These are phyloP conservation scores for Aselliscus stoliczkanus DNA, from an alignment of 2,797 vertebrate species.

Conservation along the genomic window DNA sequence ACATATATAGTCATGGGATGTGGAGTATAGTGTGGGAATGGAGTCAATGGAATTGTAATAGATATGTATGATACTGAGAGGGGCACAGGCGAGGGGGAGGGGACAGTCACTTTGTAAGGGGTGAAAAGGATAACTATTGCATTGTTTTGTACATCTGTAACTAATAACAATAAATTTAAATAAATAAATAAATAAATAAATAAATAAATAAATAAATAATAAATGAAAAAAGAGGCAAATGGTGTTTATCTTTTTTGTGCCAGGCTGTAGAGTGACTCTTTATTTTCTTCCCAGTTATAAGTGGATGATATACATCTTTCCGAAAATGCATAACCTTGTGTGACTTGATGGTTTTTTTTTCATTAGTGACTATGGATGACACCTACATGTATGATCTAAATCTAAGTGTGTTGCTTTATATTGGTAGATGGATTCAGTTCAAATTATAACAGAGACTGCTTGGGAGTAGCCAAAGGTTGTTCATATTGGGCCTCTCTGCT, in stretches of 20 bases:
- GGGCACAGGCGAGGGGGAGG: no score
- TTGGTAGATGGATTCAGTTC: not conserved
- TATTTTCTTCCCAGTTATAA: not conserved
- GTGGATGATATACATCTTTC: not conserved
- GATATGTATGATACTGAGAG: no score
- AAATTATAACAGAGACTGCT: not conserved
- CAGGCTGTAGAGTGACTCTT: not conserved
- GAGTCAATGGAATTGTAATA: no score
- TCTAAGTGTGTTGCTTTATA: not conserved
- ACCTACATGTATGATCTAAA: not conserved
- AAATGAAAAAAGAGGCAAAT: not conserved
- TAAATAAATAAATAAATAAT: no score
- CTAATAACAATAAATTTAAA: no score
- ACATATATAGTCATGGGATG: no score
- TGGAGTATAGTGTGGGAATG: no score
- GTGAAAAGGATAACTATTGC: no score
- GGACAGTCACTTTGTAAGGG: no score
- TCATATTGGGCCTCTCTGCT: not conserved
- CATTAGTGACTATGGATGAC: not conserved
- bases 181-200: no score
- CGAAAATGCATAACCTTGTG: not conserved
- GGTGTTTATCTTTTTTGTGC: not conserved
- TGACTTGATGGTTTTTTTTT: not conserved
- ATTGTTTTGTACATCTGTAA: no score
- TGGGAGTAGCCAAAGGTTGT: not conserved